Evolutionary conservation across 2,113 vertebrate species (phyloP).

Genomic region (zebrafish (Danio rerio)): GRCz12tu NC_133183.1:21553001-21553500

Average conservation of each 20-base stretch:
- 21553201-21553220: no score
- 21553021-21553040: no score
- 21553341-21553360: slow-evolving; percentile 19
- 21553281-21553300: slow-evolving; percentile 1
- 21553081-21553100: no score
- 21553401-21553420: slow-evolving; percentile 59
- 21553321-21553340: slow-evolving; percentile 13
- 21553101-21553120: neutral
- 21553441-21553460: slow-evolving; percentile 68
- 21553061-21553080: no score
- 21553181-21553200: no score
- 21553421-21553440: slow-evolving; percentile 60
- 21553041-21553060: no score
- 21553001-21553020: no score
- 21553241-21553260: neutral
- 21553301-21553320: neutral
- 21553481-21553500: slow-evolving; percentile 38
- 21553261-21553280: neutral
- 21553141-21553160: neutral
- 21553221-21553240: no score
- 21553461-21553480: slow-evolving; percentile 46
- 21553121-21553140: neutral
- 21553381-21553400: slow-evolving; percentile 41
- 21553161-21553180: no score
- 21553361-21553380: slow-evolving; percentile 35